Evolutionary conservation across 2,797 vertebrate genomes (phyloP).

Genomic region (Acrossocheilus wenchowensis): DNA sequence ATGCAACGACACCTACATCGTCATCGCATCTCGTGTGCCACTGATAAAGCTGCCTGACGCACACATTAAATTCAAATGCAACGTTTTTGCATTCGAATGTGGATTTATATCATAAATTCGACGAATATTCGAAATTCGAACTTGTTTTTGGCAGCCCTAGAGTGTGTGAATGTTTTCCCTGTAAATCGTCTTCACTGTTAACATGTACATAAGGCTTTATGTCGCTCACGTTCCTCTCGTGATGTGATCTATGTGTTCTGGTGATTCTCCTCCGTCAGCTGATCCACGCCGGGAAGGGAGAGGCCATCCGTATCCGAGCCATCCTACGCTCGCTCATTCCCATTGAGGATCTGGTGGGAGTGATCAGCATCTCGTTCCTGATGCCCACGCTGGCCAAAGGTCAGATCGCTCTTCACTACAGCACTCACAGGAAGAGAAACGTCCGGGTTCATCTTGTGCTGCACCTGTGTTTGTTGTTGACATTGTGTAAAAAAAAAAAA

Average conservation of each 20-base stretch:
- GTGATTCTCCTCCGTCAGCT: conserved; percentile 66
- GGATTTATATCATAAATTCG: no score
- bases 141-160: no score
- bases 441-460: neutral
- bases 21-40: no score
- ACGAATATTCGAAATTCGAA: no score
- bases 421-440: neutral
- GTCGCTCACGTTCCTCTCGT: neutral
- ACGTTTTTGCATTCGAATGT: no score
- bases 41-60: no score
- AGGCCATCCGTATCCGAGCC: conserved; percentile 94
- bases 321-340: conserved; percentile 94
- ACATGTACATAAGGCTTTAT: neutral
- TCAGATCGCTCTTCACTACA: conserved; percentile 53
- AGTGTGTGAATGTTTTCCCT: neutral
- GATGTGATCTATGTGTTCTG: neutral
- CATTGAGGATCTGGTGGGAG: conserved; percentile 92
- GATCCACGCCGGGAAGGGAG: conserved; percentile 94
- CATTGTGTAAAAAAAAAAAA: no score
- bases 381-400: conserved; percentile 94
- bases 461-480: no score
- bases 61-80: no score
- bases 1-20: no score
- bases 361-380: conserved; percentile 93
- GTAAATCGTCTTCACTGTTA: neutral